phyloP scores from a whole-genome alignment of 2,888 invertebrate species.

The Heliconius cydno region DNA sequence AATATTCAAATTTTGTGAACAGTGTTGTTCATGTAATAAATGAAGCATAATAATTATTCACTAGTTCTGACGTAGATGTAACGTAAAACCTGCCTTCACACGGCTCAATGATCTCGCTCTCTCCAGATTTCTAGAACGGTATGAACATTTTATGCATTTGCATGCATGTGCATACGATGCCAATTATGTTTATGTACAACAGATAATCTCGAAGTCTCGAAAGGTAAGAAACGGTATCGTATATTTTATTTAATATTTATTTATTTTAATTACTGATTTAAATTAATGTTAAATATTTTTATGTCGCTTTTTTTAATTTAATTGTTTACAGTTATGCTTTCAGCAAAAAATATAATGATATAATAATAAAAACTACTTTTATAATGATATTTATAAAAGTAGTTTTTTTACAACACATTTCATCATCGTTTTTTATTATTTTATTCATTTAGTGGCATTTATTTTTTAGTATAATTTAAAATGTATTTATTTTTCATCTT shows the following conservation, averaged over 20 bases:
- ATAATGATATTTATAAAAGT: background rate
- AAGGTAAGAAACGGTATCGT: slow-evolving; percentile 14
- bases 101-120: slow-evolving; percentile 70
- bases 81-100: slow-evolving; percentile 55
- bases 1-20: background rate
- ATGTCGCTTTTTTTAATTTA: background rate
- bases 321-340: background rate
- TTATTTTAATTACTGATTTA: background rate
- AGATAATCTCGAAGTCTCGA: slow-evolving; percentile 56
- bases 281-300: background rate
- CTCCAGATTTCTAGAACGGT: slow-evolving; percentile 73
- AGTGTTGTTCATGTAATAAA: background rate
- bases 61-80: slow-evolving; percentile 56
- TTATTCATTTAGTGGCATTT: background rate
- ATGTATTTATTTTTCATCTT: too few species aligned
- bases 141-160: slow-evolving; percentile 68
- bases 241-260: background rate
- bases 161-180: slow-evolving; percentile 67
- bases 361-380: too few species aligned
- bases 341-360: background rate
- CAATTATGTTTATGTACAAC: slow-evolving; percentile 70
- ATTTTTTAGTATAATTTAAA: too few species aligned
- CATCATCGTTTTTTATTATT: background rate
- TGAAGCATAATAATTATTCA: slow-evolving; percentile 33
- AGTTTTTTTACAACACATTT: background rate